These are phyloP conservation scores for Syngnathus scovelli DNA, from an alignment of 2,113 vertebrate genomes.

Conservation along the genomic window DNA sequence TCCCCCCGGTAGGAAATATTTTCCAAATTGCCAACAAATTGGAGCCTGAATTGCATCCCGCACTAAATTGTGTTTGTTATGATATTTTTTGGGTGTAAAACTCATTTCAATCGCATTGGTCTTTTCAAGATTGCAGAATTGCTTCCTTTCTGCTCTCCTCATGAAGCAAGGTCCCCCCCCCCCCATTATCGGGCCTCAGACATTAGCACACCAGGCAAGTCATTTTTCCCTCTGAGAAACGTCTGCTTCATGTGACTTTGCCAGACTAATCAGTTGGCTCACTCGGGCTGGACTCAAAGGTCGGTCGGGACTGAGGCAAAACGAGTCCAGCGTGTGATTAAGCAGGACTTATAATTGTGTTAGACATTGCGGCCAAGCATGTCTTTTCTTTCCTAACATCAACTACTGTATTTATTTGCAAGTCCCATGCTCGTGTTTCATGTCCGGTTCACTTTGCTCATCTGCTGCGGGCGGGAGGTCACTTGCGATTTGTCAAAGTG, in stretches of 20 bases:
- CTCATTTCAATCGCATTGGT: neutral
- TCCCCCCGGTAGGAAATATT: neutral
- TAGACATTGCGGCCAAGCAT: slow-evolving; percentile 3
- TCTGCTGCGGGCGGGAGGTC: slow-evolving; percentile 18
- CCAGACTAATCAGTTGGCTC: neutral
- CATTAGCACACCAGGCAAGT: neutral
- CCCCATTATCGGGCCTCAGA: neutral
- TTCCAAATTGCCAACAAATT: neutral
- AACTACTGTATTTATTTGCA: slow-evolving; percentile 3
- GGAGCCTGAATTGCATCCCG: neutral
- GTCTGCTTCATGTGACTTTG: slow-evolving; percentile 1
- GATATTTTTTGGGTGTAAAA: neutral
- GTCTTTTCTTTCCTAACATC: neutral
- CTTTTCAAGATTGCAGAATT: neutral
- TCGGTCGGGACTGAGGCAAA: neutral
- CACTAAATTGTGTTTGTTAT: neutral
- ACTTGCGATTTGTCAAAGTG: slow-evolving; percentile 29
- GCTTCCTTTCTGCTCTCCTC: neutral
- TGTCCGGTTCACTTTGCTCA: slow-evolving; percentile 16
- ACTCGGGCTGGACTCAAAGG: neutral
- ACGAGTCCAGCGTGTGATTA: neutral
- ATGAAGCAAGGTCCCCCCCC: neutral
- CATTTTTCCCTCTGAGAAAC: neutral
- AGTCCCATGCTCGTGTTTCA: neutral
- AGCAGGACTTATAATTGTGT: neutral